Evolutionary conservation across 2,888 invertebrate genomes (phyloP), one percentile per base, ranked within the genome.

Genomic region (Andrena bicolor): DNA sequence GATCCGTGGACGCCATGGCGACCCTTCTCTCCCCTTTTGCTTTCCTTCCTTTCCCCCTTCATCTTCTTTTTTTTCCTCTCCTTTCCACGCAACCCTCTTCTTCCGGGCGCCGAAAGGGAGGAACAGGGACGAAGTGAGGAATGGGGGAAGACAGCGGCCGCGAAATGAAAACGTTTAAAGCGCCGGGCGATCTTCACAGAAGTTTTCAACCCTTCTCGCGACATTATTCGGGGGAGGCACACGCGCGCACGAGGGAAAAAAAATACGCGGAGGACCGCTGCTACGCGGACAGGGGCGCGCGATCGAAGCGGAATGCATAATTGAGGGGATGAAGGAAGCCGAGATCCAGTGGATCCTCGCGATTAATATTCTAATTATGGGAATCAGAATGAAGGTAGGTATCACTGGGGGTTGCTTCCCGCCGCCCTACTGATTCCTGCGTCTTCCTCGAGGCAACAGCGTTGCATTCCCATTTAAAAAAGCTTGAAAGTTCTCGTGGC

Each of bases 1-100:
- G 83, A 85, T 90, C 86, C 85, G 83, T 86, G 87, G 91, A 90
- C 91, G 92, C 93, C 93, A 92, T 93, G 90, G 90, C 92, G 90
- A 89, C 82, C 83, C 81, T 84, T 87, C 74, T 76, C 56, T 71
- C 75, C 84, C 65, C 32, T 49, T 64, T 65, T 51, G 26, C 64
- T 68, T 56, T 71, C 63, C 49, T 71, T 72, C 28, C 49, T 51
- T 41, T 71, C 73, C 74, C 61, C 23, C 26, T 32, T 8, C 23
- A 41, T 30, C 48, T 73, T 71, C 77, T 80, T 78, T 72, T 26
- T 64, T 66, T 72, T 48, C 53, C 49, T 35, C 28, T 76, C 66
- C 76, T 66, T 71, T 60, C 61, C 64, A 6, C 64, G 6, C 58
- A 20, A 61, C 71, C 78, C 71, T 68, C 69, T 63, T 60, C 76